Base-by-base conservation (phyloP, 64 coral and sea anemone genomes). In the Orbicella faveolata region DNA sequence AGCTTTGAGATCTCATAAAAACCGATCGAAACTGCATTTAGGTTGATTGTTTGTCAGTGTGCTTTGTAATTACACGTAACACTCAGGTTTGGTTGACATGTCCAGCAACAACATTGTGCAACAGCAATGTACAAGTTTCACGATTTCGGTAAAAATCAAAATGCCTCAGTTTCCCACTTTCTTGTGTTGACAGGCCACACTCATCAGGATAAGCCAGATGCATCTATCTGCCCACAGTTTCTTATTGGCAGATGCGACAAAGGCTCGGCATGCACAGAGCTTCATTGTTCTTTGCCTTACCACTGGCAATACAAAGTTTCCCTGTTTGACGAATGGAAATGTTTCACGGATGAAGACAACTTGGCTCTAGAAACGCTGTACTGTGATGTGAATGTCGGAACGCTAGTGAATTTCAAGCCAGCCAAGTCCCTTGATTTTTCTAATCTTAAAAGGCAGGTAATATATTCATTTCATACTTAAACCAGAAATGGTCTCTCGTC, bases 221-320 rank as follows among this genome's bases (percentile, higher is more conserved):
- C 73, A 20, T 2, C 25, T 18, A 94, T 89, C 25, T 95, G 94
- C 66, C 14, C 36, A 53, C 48, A 79, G 8, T 95, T 78, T 74
- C 84, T 95, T 14, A 52, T 91, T 35, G 84, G 84, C 1, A 87
- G 52, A 35, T 95, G 94, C 16, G 72, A 74, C 16, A 77, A 89
- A 66, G 94, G 94, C 0, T 2, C 6, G 3, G 52, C 73, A 67
- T 95, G 94, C 25, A 11, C 23, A 18, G 26, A 61, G 1, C 94
- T 92, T 62, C 94, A 95, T 9, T 95, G 89, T 76, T 73, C 39
- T 52, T 39, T 89, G 83, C 89, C 94, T 4, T 95, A 95, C 57
- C 94, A 95, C 37, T 95, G 94, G 94, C 75, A 90, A 34, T 95
- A 95, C 87, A n/a, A 63, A 19, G 57, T 34, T 5, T 23, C 75